phyloP scores from a whole-genome alignment of 2,888 invertebrate species.

The Drosophila pullipes region DNA sequence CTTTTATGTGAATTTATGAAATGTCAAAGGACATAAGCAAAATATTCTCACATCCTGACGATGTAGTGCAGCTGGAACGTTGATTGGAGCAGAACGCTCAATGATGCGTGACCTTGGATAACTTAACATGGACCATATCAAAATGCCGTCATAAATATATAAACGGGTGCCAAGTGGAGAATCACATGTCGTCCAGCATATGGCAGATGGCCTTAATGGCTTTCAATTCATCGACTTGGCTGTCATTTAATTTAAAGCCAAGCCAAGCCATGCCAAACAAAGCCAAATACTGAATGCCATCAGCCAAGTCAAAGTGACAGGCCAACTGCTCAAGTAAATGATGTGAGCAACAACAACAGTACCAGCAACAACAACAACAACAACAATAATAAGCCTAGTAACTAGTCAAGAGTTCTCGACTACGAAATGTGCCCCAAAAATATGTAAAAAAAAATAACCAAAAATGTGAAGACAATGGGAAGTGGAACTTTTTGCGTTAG shows the following conservation, averaged over 20 bases:
- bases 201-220: conserved; percentile 23
- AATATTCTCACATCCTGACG: conserved; percentile 50
- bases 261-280: conserved; percentile 31
- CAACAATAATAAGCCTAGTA: conserved; percentile 1
- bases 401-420: neutral
- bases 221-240: conserved; percentile 26
- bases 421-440: neutral
- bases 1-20: conserved; percentile 55
- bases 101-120: conserved; percentile 74
- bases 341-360: conserved; percentile 17
- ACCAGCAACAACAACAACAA: conserved; percentile 1
- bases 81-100: conserved; percentile 67
- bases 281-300: conserved; percentile 21
- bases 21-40: conserved; percentile 44
- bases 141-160: conserved; percentile 45
- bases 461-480: neutral
- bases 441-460: neutral
- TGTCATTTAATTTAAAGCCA: conserved; percentile 44
- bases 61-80: conserved; percentile 50
- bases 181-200: conserved; percentile 29
- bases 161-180: conserved; percentile 8
- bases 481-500: neutral
- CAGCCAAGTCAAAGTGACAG: conserved; percentile 48
- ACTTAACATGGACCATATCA: conserved; percentile 28
- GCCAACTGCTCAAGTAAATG: conserved; percentile 52